A percentile compares a stretch with the other conserved stretches of the same genome.
Evolutionary conservation across 1,140 invertebrate genomes (phyloP).

Genomic region (Pectinophora gossypiella): DNA sequence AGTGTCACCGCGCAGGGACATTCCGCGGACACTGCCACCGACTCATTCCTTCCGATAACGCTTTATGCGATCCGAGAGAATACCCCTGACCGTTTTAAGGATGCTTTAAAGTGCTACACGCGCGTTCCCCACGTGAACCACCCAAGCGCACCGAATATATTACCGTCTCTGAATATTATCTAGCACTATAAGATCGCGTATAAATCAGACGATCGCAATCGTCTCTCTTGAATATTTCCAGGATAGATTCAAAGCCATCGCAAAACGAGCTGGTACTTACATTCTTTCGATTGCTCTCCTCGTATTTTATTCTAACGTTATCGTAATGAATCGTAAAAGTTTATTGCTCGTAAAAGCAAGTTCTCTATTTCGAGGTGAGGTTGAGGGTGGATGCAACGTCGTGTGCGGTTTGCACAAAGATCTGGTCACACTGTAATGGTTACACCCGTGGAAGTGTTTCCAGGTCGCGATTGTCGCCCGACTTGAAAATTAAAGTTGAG

Average conservation of each 20-base stretch:
- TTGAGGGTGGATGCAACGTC: constrained; percentile 22
- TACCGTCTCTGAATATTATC: constrained; percentile 31
- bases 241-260: not conserved
- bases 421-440: not conserved
- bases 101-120: constrained; percentile 27
- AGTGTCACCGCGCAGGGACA: constrained; percentile 23
- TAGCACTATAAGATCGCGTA: constrained; percentile 20
- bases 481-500: not conserved
- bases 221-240: constrained; percentile 23
- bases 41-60: constrained; percentile 32
- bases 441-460: too few species aligned
- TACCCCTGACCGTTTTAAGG: constrained; percentile 30
- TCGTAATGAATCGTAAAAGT: constrained; percentile 51
- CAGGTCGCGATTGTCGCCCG: not conserved
- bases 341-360: constrained; percentile 48
- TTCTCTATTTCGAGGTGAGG: constrained; percentile 28
- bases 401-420: constrained; percentile 2
- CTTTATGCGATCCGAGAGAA: constrained; percentile 25
- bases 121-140: constrained; percentile 20
- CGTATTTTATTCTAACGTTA: constrained; percentile 50
- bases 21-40: constrained; percentile 28
- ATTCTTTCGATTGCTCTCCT: constrained; percentile 41
- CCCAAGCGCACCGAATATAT: constrained; percentile 40
- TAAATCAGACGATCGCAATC: constrained; percentile 38
- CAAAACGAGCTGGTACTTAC: constrained; percentile 19